Evolutionary conservation across 1,140 invertebrate genomes (phyloP).

Genomic region (Antheraea pernyi): DNA sequence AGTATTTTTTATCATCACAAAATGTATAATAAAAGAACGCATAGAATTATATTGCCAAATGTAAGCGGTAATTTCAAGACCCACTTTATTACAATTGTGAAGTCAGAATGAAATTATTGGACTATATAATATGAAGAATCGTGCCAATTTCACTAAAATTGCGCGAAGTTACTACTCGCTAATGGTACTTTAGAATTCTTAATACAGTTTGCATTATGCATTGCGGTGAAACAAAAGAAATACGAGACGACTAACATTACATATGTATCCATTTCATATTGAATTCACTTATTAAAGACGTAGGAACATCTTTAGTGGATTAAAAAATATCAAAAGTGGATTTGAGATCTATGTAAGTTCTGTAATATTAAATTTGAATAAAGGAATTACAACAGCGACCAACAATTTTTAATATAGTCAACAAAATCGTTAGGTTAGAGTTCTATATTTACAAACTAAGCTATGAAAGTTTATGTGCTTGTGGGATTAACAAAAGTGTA

Average conservation of each 20-base stretch:
- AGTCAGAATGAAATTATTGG: neutral
- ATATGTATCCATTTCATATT: too few relatives aligned
- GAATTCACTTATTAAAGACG: too few relatives aligned
- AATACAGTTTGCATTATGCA: neutral
- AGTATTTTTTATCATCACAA: neutral
- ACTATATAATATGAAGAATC: neutral
- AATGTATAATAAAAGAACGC: neutral
- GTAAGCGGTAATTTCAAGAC: neutral
- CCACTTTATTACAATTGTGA: neutral
- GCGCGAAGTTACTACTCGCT: neutral
- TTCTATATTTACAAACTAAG: neutral
- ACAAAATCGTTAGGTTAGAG: neutral
- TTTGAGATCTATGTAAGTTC: too few relatives aligned
- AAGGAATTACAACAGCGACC: neutral
- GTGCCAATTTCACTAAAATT: neutral
- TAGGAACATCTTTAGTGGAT: too few relatives aligned
- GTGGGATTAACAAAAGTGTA: neutral
- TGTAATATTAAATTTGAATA: too few relatives aligned
- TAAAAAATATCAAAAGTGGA: too few relatives aligned
- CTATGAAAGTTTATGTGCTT: neutral
- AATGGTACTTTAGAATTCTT: neutral
- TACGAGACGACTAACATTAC: too few relatives aligned
- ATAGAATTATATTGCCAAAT: neutral
- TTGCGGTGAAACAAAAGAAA: too few relatives aligned
- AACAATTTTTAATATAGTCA: neutral